These are phyloP conservation scores for Lophochroa leadbeateri DNA, from an alignment of 2,113 vertebrate genomes.

Conservation along the genomic window DNA sequence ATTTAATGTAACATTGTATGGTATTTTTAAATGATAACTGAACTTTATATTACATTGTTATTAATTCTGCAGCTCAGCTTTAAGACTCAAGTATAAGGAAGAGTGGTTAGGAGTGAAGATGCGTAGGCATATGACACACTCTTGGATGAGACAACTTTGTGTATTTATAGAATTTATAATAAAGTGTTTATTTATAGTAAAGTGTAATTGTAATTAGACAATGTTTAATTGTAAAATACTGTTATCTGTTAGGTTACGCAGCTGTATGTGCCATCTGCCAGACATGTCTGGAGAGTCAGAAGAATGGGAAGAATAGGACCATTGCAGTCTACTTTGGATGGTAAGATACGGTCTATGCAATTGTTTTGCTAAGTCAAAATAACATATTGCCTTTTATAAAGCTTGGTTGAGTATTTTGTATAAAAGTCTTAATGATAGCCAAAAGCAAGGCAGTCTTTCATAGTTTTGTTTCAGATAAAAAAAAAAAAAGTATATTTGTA, in stretches of 20 bases:
- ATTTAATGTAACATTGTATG: background rate
- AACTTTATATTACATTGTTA: background rate
- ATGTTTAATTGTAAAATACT: background rate
- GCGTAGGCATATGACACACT: background rate
- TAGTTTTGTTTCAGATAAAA: background rate
- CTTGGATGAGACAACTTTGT: background rate
- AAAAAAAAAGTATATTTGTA: background rate
- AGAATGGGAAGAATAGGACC: constrained; percentile 97
- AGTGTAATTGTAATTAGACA: background rate
- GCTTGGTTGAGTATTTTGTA: background rate
- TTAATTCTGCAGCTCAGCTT: background rate
- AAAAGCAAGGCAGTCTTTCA: background rate
- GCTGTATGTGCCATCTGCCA: constrained; percentile 93
- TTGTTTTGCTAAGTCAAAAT: background rate
- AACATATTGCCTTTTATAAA: background rate
- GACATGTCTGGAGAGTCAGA: constrained; percentile 91
- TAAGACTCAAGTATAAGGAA: background rate
- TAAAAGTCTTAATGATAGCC: background rate
- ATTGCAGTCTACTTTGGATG: constrained; percentile 92
- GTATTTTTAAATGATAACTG: background rate
- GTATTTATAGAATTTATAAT: background rate
- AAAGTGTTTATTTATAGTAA: background rate
- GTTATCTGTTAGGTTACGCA: constrained; percentile 87
- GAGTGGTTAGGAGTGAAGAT: background rate
- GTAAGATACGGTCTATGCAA: constrained; percentile 66